Conservation (phyloP, 2,797 vertebrate species). For the Enteromius paludinosus region DNA sequence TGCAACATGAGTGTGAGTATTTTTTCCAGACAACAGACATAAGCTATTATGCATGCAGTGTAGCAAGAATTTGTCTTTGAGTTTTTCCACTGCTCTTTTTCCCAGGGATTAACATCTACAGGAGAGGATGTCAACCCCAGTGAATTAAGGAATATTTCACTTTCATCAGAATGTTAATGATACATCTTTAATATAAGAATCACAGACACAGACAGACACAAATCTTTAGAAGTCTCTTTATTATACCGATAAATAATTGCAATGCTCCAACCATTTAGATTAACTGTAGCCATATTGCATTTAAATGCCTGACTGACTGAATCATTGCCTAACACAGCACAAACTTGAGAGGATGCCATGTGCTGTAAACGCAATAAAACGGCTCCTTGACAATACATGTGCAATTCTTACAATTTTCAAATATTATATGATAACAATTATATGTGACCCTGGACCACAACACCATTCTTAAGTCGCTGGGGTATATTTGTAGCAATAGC, state of each 20-base stretch:
- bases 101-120: slow-evolving; percentile 42
- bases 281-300: neutral
- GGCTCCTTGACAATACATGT: neutral
- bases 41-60: neutral
- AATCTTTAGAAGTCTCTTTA: neutral
- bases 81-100: slow-evolving; percentile 19
- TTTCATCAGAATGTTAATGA: slow-evolving; percentile 6
- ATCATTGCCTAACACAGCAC: slow-evolving; percentile 5
- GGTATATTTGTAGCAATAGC: no score
- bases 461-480: no score
- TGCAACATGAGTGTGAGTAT: slow-evolving; percentile 20
- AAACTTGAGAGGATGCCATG: neutral
- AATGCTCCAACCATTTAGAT: neutral
- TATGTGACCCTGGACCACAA: no score
- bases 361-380: neutral
- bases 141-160: neutral
- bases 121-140: neutral
- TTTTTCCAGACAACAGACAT: neutral
- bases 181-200: neutral
- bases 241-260: neutral
- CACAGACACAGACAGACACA: neutral
- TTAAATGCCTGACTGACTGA: slow-evolving; percentile 12
- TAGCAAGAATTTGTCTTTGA: neutral
- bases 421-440: neutral
- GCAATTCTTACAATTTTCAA: neutral